These are phyloP conservation scores for Aptenodytes forsteri DNA, from an alignment of 2,113 vertebrate species.

Conservation along the genomic window DNA sequence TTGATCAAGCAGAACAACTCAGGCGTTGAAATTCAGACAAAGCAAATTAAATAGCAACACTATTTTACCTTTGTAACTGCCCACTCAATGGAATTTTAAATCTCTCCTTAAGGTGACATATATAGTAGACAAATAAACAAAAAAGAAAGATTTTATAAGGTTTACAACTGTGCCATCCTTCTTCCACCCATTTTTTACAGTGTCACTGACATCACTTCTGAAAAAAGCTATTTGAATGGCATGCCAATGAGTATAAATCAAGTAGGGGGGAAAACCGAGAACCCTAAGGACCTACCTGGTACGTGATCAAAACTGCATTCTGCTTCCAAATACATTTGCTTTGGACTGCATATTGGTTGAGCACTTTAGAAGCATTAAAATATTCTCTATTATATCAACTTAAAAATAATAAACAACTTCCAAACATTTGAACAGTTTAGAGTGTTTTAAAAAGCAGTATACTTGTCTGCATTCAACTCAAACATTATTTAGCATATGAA, in stretches of 20 bases:
- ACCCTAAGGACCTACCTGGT: not conserved
- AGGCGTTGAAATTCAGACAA: not conserved
- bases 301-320: not conserved
- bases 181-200: not conserved
- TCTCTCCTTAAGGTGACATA: not conserved
- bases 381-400: not conserved
- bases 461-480: not conserved
- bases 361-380: not conserved
- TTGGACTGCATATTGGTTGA: not conserved
- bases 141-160: not conserved
- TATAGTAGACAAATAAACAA: not conserved
- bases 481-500: not conserved
- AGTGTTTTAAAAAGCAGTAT: not conserved
- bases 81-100: not conserved
- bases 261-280: not conserved
- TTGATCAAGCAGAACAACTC: constrained; percentile 1
- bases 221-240: not conserved
- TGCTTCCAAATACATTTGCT: not conserved
- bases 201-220: not conserved
- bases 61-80: not conserved
- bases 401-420: not conserved
- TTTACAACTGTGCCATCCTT: not conserved
- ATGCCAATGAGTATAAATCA: not conserved
- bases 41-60: not conserved
- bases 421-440: not conserved